Base-by-base conservation (phyloP, 2,113 vertebrate species). In the Laterallus jamaicensis region DNA sequence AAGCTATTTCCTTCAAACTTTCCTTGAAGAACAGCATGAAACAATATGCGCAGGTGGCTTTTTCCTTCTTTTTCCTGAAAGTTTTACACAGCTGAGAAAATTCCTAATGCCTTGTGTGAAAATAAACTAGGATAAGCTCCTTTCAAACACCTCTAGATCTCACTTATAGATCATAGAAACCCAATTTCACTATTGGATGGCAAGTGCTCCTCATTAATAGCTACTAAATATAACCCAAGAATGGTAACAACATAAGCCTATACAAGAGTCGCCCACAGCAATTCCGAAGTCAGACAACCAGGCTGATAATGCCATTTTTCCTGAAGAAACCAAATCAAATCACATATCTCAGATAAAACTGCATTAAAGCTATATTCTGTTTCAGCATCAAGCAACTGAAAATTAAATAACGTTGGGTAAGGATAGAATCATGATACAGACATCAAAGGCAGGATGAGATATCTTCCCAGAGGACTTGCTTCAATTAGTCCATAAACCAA, bases 1-100 rank as follows among this genome's bases (percentile, higher is more conserved):
- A 67, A 59, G 6, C 24, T 19, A 24, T 26, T 64, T 71, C n/a
- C 49, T 75, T 74, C 60, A n/a, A 52, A 68, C 21, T n/a, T 37
- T 68, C 44, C 35, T 89, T 71, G 58, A 86, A 82, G 10, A 47
- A 60, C 1, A 71, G 16, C 18, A 63, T 22, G 39, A 56, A n/a
- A 77, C 2, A 55, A 7, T 26, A 47, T 0, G 0, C 39, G 17
- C 5, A 32, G 18, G 0, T 1, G 11, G 2, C 15, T 8, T 40
- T 62, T 62, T 42, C 47, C 47, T 28, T 5, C 20, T 56, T 60
- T 68, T 54, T 31, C 6, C 25, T 59, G 6, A 2, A 81, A 55
- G 5, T 59, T 74, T 71, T 52, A 75, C 3, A 74, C 2, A 56
- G 10, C 4, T 2, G 1, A 73, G 9, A 83, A 12, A 6, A 39